A percentile compares a stretch with the other conserved stretches of the same genome.
phyloP scores from a whole-genome alignment of 2,113 vertebrate species.

The Irena cyanogastra region DNA sequence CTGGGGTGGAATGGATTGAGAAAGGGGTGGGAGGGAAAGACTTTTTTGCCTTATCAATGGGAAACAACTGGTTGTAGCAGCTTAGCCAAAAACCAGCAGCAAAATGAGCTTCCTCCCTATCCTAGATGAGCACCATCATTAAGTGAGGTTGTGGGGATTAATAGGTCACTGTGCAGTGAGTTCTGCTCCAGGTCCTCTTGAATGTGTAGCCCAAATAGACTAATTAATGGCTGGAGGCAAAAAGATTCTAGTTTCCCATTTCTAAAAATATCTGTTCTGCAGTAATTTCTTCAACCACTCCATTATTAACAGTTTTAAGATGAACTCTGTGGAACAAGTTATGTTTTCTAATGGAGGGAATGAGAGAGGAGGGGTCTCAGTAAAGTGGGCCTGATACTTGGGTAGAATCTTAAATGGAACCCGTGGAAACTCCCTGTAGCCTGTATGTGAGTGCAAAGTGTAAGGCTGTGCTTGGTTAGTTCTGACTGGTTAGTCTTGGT shows the following conservation, averaged over 20 bases:
- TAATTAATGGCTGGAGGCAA: slow-evolving; percentile 24
- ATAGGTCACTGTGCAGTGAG: neutral
- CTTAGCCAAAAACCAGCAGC: neutral
- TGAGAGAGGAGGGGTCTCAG: neutral
- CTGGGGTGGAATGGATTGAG: neutral
- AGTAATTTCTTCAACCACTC: neutral
- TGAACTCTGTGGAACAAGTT: neutral
- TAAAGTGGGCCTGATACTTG: neutral
- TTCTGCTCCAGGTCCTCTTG: slow-evolving; percentile 6
- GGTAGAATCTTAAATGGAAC: neutral
- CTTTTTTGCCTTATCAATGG: neutral
- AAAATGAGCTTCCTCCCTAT: neutral
- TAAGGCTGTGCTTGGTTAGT: neutral
- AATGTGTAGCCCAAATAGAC: slow-evolving; percentile 1
- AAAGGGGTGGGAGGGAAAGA: neutral
- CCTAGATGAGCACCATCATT: neutral
- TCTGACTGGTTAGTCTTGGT: neutral
- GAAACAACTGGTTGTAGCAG: neutral
- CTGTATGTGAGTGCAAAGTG: neutral
- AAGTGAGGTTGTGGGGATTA: neutral
- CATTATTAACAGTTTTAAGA: neutral
- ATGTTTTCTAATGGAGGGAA: neutral
- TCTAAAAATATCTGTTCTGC: slow-evolving; percentile 30
- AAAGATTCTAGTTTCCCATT: neutral
- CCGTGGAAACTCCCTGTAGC: neutral